Evolutionary conservation across 2,113 vertebrate genomes (phyloP).

Genomic region (Boulengeromyrus knoepffleri): DNA sequence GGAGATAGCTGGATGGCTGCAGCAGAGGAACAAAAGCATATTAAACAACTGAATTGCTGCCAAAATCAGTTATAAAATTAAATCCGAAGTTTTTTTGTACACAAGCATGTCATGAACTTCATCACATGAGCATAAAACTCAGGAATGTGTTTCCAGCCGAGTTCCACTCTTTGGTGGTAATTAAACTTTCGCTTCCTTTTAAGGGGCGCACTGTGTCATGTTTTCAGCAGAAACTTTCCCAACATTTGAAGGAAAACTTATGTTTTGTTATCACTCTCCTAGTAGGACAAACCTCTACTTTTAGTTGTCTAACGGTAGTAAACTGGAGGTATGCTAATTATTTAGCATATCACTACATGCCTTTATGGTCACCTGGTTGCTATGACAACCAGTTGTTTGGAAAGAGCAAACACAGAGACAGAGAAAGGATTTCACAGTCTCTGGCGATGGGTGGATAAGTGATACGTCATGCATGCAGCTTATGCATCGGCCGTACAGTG

Average conservation of each 20-base stretch:
- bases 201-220: constrained; percentile 4
- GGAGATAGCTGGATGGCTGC: neutral
- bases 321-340: neutral
- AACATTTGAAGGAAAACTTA: neutral
- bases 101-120: neutral
- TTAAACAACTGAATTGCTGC: neutral
- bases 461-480: neutral
- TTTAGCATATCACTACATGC: neutral
- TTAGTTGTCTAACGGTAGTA: neutral
- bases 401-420: neutral
- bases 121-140: neutral
- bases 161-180: neutral
- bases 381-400: neutral
- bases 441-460: neutral
- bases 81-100: neutral
- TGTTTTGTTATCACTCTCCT: neutral
- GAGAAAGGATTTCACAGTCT: neutral
- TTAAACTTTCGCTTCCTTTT: constrained; percentile 47
- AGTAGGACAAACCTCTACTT: neutral
- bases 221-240: neutral
- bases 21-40: neutral
- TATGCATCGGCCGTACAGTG: neutral
- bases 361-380: neutral
- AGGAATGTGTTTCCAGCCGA: neutral
- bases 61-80: neutral